phyloP scores from a whole-genome alignment of 2,888 invertebrate species.

The Idaea aversata region DNA sequence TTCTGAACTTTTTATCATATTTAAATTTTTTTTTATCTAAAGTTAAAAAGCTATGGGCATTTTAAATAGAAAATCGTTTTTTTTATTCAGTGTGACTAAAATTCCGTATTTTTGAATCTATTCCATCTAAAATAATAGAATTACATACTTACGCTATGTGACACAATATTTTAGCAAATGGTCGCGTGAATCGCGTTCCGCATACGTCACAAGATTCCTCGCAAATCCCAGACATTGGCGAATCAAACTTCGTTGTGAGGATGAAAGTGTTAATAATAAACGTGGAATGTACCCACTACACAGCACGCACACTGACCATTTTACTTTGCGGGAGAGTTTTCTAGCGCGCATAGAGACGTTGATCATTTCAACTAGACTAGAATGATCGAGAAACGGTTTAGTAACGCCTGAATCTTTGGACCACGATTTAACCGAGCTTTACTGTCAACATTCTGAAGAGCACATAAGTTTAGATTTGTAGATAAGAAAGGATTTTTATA shows the following conservation, averaged over 20 bases:
- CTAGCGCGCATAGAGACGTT: background rate
- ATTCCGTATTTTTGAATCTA: too few relatives aligned
- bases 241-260: constrained; percentile 20
- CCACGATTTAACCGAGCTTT: too few relatives aligned
- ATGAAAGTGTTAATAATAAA: constrained; percentile 24
- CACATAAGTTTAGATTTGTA: too few relatives aligned
- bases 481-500: too few relatives aligned
- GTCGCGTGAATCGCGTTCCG: constrained; percentile 6
- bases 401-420: background rate
- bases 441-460: too few relatives aligned
- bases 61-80: too few relatives aligned
- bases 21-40: too few relatives aligned
- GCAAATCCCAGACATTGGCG: constrained; percentile 16
- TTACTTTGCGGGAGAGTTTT: constrained; percentile 19
- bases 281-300: constrained; percentile 22
- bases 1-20: too few relatives aligned
- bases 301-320: constrained; percentile 11
- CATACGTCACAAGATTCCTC: constrained; percentile 17
- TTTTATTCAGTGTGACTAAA: too few relatives aligned
- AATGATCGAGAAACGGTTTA: constrained; percentile 9
- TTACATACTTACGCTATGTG: background rate
- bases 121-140: background rate
- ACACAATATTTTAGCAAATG: constrained; percentile 6
- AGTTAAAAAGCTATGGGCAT: too few relatives aligned
- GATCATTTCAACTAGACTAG: constrained; percentile 13